Conservation (phyloP, 2,113 vertebrate species). For the Sus scrofa region DNA sequence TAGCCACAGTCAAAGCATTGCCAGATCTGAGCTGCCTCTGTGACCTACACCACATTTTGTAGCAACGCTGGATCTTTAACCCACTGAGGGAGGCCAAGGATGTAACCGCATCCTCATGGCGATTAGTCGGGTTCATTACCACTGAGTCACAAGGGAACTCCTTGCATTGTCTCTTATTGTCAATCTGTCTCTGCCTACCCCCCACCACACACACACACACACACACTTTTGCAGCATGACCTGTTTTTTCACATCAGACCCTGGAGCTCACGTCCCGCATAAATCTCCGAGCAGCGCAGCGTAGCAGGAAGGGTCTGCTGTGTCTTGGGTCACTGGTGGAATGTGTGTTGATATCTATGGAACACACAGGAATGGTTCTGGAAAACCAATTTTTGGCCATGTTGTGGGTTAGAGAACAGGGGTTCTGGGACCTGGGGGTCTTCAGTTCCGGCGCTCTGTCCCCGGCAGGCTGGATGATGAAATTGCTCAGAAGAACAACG, state of each 20-base stretch:
- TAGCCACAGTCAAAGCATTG: no score
- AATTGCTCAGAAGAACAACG: conserved; percentile 91
- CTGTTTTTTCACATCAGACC: neutral
- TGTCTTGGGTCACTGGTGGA: neutral
- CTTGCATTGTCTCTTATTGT: no score
- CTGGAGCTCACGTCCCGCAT: neutral
- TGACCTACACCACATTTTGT: no score
- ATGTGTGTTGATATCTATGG: neutral
- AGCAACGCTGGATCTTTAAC: no score
- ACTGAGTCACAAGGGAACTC: no score
- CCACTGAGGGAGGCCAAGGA: no score
- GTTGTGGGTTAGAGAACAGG: neutral
- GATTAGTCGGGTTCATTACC: no score
- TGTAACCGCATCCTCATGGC: no score
- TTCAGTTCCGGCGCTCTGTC: neutral
- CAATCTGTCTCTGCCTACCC: neutral
- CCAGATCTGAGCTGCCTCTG: no score
- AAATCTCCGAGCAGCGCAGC: neutral
- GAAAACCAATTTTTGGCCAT: neutral
- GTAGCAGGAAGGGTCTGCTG: no score
- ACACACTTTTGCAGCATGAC: neutral
- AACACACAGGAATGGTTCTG: neutral
- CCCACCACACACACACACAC: no score
- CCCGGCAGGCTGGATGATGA: conserved; percentile 93
- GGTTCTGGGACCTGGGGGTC: neutral